Evolutionary conservation across 2,797 vertebrate genomes (phyloP), one percentile per base, ranked within the genome.

Genomic region (Danio albolineatus): DNA sequence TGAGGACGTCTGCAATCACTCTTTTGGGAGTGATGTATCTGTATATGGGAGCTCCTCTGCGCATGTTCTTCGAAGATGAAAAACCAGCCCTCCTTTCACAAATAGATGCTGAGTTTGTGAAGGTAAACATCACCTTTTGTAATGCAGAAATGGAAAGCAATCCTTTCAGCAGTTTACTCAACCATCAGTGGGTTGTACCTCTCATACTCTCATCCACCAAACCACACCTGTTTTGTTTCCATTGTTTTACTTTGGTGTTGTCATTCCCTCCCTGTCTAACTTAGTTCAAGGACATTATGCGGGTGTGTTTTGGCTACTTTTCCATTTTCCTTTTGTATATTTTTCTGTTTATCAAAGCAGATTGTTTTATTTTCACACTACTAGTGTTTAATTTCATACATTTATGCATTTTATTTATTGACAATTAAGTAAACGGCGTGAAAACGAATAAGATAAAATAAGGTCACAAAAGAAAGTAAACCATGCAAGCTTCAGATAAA

Each of bases 31-130:
- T 99, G 79, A 98, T 99, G 96, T 95, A 92, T 85, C 93, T 99
- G 21, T 99, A 99, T 87, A 95, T 99, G 93, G 98, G 97, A 10
- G 94, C 96, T 16, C 95, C 97, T 5, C 89, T 99, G 21, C 93
- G 98, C 62, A 98, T 98, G 95, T 99, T 99, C 90, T 99, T 99
- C 87, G 98, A 99, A 82, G 97, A 99, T 78, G 98, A 99, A 88
- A 99, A 99, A 60, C 96, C 97, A 13, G 98, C 98, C 10, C 95
- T 99, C 38, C 94, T 99, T 7, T 88, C 96, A 4, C 98, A 99
- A 87, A 99, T 99, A 79, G 96, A 99, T 83, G 93, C 96, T 0
- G 97, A 98, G 88, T 97, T 99, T 91, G 97, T 98, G 80, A 99
- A 99, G 96, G 98, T 81, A 41, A 76, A 76, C 12, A 76, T 13